phyloP scores from a whole-genome alignment of 2,113 vertebrate genomes.

The Ceyx cyanopectus region DNA sequence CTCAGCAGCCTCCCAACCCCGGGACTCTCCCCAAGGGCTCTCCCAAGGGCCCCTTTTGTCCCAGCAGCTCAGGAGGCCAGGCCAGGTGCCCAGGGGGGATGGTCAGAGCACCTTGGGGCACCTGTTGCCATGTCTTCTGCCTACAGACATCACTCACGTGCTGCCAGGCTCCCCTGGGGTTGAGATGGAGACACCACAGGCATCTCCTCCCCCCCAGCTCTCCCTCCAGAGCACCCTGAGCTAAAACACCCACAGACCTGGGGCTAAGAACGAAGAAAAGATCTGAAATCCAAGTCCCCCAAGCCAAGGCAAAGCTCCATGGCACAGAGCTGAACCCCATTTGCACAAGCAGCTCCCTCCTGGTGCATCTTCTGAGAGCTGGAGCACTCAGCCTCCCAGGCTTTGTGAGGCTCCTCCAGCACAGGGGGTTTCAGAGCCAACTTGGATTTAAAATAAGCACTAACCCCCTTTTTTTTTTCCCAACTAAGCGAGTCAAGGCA shows the following conservation, averaged over 20 bases:
- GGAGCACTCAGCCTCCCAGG: background rate
- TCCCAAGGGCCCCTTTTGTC: background rate
- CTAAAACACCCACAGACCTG: background rate
- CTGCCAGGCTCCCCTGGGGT: fast-evolving
- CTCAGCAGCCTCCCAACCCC: background rate
- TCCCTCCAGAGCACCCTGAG: background rate
- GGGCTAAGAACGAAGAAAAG: too few relatives aligned
- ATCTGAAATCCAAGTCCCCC: background rate
- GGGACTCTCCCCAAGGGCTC: fast-evolving
- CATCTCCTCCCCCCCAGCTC: background rate
- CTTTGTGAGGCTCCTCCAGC: fast-evolving
- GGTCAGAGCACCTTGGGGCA: background rate
- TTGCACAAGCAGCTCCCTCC: background rate
- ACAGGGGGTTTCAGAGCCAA: background rate
- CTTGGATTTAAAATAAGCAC: background rate
- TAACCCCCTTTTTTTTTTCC: background rate
- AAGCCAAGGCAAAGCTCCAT: fast-evolving
- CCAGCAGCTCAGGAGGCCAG: background rate
- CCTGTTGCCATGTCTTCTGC: background rate
- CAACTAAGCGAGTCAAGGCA: background rate
- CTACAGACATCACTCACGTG: fast-evolving
- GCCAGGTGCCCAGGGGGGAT: background rate
- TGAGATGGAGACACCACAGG: background rate
- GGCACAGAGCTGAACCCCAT: background rate
- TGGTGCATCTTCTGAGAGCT: background rate